Base-by-base conservation (phyloP, 1,140 invertebrate genomes). In the Drosophila insularis region DNA sequence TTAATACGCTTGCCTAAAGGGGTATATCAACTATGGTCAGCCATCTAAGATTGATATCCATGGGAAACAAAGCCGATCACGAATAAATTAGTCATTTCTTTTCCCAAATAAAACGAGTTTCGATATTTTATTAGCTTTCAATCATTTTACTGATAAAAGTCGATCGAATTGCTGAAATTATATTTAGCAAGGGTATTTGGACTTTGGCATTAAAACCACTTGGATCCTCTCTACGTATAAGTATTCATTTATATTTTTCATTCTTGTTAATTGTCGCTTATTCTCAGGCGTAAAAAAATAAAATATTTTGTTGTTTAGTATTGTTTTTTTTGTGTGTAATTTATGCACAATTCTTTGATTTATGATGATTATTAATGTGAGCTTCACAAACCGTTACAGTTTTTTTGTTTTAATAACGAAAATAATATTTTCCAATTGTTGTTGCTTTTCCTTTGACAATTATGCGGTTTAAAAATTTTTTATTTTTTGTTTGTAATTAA, bases 341-440 rank as follows among this genome's bases (percentile, higher is more conserved):
- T 76, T 81, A 73, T 46, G 67, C 63, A 62, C 35, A 37, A 74
- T 78, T 72, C 67, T 37, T 27, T 89, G 80, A 87, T 87, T 80
- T 80, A 87, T 80, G 82, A 87, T 80, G 82, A 54, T 69, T 69
- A 40, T 69, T 66, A 74, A 84, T 84, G 68, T 63, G 55, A 32
- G 40, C 64, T 68, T 77, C 65, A 71, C 55, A 82, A 80, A 69
- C 84, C 84, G 84, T 87, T 87, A 87, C 84, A 80, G 62, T 89
- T 87, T 69, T 81, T 82, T 73, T 60, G 43, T 60, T 58, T 81
- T 74, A 68, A 81, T 69, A 58, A 62, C 54, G 37, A 64, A 63
- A 71, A 74, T 64, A 64, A 67, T 72, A 59, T 62, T 65, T 63
- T 50, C 2, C 3, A 32, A 46, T 43, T 43, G n/a, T 14, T 55